Base-by-base conservation (phyloP, 1,140 invertebrate species). In the Bombus soroeensis region DNA sequence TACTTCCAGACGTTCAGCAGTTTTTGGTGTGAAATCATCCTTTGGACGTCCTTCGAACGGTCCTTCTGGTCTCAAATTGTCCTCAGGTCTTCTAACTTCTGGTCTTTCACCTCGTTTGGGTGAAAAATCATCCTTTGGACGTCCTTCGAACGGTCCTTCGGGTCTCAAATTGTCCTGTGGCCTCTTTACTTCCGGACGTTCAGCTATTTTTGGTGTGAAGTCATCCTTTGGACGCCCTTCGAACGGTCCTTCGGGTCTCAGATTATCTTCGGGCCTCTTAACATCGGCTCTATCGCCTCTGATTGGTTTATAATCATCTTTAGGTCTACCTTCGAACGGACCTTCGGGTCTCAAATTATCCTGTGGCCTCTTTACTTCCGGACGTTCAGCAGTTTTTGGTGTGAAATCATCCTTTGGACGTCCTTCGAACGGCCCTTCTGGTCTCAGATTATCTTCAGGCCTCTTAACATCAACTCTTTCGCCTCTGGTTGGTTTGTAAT, bases 211-310 rank as follows among this genome's bases (percentile, higher is more conserved):
- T 83, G 94, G 94, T 64, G 91, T 95, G 22, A 78, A 88, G 34
- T 91, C 88, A 66, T 85, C 82, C 13, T 79, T 86, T 0, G 85
- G 77, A 0, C 93, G 93, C 12, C 90, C 79, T 75, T 96, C 96
- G 90, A 97, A 97, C 41, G 96, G 96, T 57, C 97, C 97, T 94
- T 97, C 96, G 43, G 96, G 95, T 93, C 95, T 96, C 2, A 97
- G 92, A 94, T 97, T 97, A 93, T 97, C 96, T 78, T 95, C 88
- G 0, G 96, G 96, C 64, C 92, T 94, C 72, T 93, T 95, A 9
- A 92, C 91, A 73, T 93, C 92, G 2, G 96, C 95, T 62, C 95
- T 94, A 91, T 97, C 96, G 12, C 94, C 96, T 95, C 9, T 39
- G 8, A 3, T 39, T 39, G 39, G 39, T 39, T 39, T 39, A 1